Base-by-base conservation (phyloP, 2,888 invertebrate species). In the Hydropsyche betteni region DNA sequence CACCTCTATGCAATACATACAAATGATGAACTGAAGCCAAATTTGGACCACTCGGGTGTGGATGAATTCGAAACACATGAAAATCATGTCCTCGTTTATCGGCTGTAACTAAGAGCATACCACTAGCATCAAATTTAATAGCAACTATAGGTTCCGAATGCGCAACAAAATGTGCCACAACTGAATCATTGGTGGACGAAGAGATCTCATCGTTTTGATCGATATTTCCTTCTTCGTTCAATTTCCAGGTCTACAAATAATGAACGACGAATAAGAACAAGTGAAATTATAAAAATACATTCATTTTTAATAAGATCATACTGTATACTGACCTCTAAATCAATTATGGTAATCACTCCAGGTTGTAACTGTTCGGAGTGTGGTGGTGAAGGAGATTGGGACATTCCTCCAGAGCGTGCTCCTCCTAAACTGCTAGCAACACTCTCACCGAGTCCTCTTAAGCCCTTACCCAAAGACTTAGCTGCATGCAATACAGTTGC, bases 401-500 rank as follows among this genome's bases (percentile, higher is more conserved):
- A 84, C 75, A 88, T 82, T 75, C 86, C 89, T 70, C 83, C 84
- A n/a, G 81, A 81, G 5, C 84, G 81, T 68, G 88, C 90, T 52
- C 95, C 96, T 0, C 95, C 94, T 69, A 97, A 85, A 81, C 95
- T 97, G 81, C 93, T 95, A 0, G 97, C 96, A 58, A 98, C 95
- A 68, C 93, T 95, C 85, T 97, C 97, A 12, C 97, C 94, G 77
- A 98, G 88, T 76, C 95, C 96, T 0, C 95, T 91, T 73, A 98
- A 85, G 0, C 97, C 97, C 84, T 96, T 95, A 76, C 97, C 94
- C 52, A 98, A 88, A 24, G 95, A 95, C 87, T 98, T 98, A 16
- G 98, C 98, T 1, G 97, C 97, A 85, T 97, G 95, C 8, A 98
- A 89, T 73, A 98, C 95, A 0, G 97, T 95, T 0, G 98, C 97